phyloP scores from a whole-genome alignment of 1,140 invertebrate genomes.

The Drosophila lacteicornis region DNA sequence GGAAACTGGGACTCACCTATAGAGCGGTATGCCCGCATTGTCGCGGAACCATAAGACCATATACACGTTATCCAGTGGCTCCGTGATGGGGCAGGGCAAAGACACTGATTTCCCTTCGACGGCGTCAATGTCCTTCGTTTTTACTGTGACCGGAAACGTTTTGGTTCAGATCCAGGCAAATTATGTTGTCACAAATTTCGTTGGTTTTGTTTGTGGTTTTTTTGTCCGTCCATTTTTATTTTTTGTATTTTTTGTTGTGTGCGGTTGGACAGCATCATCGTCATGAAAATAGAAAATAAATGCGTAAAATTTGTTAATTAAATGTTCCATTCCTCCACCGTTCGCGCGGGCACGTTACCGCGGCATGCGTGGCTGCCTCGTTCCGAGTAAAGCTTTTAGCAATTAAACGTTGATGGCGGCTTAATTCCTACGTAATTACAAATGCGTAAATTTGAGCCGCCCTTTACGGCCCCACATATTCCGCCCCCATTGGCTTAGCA shows the following conservation, averaged over 20 bases:
- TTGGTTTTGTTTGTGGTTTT: conserved; percentile 20
- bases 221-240: conserved; percentile 1
- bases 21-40: conserved; percentile 93
- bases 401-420: conserved; percentile 81
- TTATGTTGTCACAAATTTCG: conserved; percentile 69
- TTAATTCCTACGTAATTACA: conserved; percentile 81
- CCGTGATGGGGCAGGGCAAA: conserved; percentile 93
- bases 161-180: conserved; percentile 47
- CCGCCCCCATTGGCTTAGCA: conserved; percentile 55
- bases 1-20: conserved; percentile 88
- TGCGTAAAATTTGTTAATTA: conserved; percentile 84
- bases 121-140: conserved; percentile 91
- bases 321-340: conserved; percentile 60
- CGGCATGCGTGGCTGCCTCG: conserved; percentile 51
- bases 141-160: conserved; percentile 44
- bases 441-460: conserved; percentile 71
- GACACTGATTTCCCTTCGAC: conserved; percentile 93
- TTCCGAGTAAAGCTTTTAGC: conserved; percentile 60
- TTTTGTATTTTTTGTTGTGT: conserved; percentile 8
- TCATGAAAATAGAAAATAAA: conserved; percentile 82
- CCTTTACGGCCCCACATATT: conserved; percentile 39
- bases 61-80: conserved; percentile 92
- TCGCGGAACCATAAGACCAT: conserved; percentile 96
- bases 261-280: conserved; percentile 42
- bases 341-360: not conserved